These are phyloP conservation scores for Galemys pyrenaicus DNA, from an alignment of 2,113 vertebrate species.

Conservation along the genomic window DNA sequence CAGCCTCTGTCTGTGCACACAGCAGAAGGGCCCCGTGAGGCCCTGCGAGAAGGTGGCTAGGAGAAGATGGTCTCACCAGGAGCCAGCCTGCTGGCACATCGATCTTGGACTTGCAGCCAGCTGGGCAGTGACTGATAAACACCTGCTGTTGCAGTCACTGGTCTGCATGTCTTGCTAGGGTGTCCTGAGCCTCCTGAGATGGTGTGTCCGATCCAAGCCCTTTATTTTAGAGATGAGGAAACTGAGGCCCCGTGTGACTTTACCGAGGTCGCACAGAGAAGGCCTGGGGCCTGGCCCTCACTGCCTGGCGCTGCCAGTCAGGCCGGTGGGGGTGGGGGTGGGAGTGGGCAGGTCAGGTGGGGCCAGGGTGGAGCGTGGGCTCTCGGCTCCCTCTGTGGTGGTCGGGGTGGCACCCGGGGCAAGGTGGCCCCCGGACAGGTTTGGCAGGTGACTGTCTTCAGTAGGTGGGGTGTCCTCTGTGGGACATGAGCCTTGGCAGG, in stretches of 20 bases:
- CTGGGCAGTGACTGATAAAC: not conserved
- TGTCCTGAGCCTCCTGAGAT: not conserved
- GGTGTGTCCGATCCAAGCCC: not conserved
- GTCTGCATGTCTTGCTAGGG: no score
- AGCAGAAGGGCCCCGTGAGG: not conserved
- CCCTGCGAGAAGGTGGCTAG: not conserved
- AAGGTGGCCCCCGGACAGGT: not conserved
- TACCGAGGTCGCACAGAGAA: not conserved
- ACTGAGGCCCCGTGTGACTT: not conserved
- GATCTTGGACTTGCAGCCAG: not conserved
- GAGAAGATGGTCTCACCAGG: not conserved
- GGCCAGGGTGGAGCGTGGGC: no score
- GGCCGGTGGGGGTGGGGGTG: accelerated
- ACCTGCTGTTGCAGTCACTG: not conserved
- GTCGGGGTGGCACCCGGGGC: accelerated
- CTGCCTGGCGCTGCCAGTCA: not conserved
- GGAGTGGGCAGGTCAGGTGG: not conserved
- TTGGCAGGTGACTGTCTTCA: not conserved
- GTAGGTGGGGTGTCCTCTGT: not conserved
- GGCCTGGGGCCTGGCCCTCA: not conserved
- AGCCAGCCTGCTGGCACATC: not conserved
- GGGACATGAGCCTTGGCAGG: not conserved
- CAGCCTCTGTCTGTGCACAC: not conserved
- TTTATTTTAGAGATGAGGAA: not conserved
- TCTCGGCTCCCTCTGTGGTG: not conserved